phyloP scores from a whole-genome alignment of 2,113 vertebrate species.

The Centropus unirufus region DNA sequence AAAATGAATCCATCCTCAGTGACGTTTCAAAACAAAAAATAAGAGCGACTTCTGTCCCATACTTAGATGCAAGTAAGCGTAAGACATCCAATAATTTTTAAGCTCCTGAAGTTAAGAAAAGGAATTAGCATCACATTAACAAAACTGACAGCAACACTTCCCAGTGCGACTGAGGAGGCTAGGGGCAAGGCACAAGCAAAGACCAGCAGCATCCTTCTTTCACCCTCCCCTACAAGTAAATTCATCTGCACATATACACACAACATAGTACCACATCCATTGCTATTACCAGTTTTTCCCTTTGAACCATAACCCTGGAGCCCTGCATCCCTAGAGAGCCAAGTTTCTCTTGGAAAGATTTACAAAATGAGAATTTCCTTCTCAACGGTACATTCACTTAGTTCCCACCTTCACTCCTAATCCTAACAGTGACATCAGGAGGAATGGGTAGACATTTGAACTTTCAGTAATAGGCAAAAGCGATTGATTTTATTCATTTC shows the following conservation, averaged over 20 bases:
- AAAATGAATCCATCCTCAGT: not conserved
- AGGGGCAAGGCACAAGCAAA: not conserved
- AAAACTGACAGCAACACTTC: not conserved
- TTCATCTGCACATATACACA: not conserved
- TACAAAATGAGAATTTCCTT: constrained; percentile 42
- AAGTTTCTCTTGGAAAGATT: constrained; percentile 50
- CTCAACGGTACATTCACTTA: constrained; percentile 8
- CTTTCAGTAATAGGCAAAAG: not conserved
- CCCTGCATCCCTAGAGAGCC: not conserved
- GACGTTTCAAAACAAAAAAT: not conserved
- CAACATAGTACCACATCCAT: not conserved
- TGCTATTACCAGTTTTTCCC: not conserved
- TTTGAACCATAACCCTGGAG: not conserved
- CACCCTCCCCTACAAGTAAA: not conserved
- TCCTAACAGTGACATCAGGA: constrained; percentile 31
- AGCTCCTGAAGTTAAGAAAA: not conserved
- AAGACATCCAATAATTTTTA: not conserved
- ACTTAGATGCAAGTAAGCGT: not conserved
- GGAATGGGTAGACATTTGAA: not conserved
- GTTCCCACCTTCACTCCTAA: constrained; percentile 10
- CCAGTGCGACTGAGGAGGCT: not conserved
- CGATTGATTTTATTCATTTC: not conserved
- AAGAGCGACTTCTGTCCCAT: not conserved
- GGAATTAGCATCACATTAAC: not conserved
- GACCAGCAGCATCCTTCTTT: not conserved